Evolutionary conservation across 2,113 vertebrate genomes (phyloP), one percentile per base, ranked within the genome.

Genomic region (Peromyscus polionotus): DNA sequence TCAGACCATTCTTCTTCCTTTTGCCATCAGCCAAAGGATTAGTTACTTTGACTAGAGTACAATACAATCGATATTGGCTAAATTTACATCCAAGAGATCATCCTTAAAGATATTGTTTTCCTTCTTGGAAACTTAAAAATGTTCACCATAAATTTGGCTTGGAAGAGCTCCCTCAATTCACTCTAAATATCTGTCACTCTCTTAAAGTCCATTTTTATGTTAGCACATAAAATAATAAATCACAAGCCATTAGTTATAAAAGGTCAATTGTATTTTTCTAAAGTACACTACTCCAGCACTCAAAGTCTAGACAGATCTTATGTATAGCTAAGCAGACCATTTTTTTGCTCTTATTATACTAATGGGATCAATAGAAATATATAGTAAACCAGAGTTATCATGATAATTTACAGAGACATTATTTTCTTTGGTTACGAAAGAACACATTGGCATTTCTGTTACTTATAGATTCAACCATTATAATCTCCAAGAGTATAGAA

Each of bases 31-130:
- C 81, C 67, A n/a, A 95, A 97, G 91, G 83, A 94, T 96, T 97
- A 94, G 91, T 81, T 96, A 97, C 73, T 96, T 95, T 90, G 63
- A 85, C 72, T 73, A 88, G 67, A 95, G 65, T 68, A 95, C 26
- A 94, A 76, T 95, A 33, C 45, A 95, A 97, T 97, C 96, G n/a
- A 97, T 97, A 98, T 61, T 72, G 73, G 45, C 97, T 96, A 96
- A 94, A 97, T 96, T 95, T 95, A 97, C 88, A 91, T 75, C 65
- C 12, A 84, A 45, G 36, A 77, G 77, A 89, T 54, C 77, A 96
- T 96, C 51, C 73, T 96, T 96, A 91, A 96, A 93, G 85, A 91
- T 88, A 94, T n/a, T 65, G 57, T 93, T 97, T 98, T 94, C 63
- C 70, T 95, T 84, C 81, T 96, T 94, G 87, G 81, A 75, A 96